Base-by-base conservation (phyloP, 2,113 vertebrate genomes). In the Sula dactylatra region DNA sequence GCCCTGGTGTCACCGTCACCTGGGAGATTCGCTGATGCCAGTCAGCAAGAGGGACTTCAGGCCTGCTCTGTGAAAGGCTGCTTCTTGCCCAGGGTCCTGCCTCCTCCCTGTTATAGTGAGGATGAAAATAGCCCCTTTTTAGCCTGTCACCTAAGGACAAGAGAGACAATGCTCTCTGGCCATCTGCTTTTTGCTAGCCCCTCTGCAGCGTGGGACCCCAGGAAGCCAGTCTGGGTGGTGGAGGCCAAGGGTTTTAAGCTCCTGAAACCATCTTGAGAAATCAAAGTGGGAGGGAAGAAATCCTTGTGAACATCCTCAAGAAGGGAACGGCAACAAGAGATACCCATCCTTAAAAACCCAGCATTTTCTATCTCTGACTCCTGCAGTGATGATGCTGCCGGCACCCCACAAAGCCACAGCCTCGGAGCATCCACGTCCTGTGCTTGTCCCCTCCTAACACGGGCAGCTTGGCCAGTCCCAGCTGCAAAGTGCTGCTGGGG, bases 301-400 rank as follows among this genome's bases (percentile, higher is more conserved):
- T 29, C 55, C 67, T 20, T 19, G 54, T 26, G 31, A 81, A 17
- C 16, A 10, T 21, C 45, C 52, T 42, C 1, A 9, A 7, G 25
- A 27, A 42, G 40, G 52, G 52, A 66, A 79, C 10, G 21, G 38
- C 58, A 83, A 50, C 42, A 56, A 31, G 44, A 79, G 66, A 44
- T n/a, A 36, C 49, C 42, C 31, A 18, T n/a, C 7, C 16, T 19
- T 22, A 7, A 27, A 49, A 31, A 27, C 9, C 16, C 1, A 4
- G 8, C 12, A 38, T 59, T 58, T 52, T 4, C 45, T 20, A 17
- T 7, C 61, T 22, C 61, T 5, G 15, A 6, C 11, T 42, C 47
- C 19, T 8, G 29, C 0, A 4, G 49, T 27, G 77, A 36, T 0
- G 1, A 31, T 9, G 55, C 7, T 2, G 1, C 42, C 1, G 6